These are phyloP conservation scores for Lucilia cuprina DNA, from an alignment of 1,140 invertebrate genomes.

Conservation along the genomic window DNA sequence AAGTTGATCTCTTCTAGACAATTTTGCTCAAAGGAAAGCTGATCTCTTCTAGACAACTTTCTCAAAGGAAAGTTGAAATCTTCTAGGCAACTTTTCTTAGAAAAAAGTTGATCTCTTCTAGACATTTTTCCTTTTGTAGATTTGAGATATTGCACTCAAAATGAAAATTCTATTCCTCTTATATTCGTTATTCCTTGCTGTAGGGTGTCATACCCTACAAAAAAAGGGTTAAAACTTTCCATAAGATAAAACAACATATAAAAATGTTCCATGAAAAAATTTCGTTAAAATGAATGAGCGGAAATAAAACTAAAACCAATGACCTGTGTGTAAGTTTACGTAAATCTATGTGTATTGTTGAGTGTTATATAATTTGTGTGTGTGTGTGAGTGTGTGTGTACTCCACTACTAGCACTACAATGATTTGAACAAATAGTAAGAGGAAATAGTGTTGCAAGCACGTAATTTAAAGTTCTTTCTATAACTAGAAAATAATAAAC, in stretches of 20 bases:
- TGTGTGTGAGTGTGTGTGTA: background rate
- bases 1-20: too few species aligned
- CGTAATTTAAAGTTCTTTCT: conserved; percentile 12
- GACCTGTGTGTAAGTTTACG: background rate
- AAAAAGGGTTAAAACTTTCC: background rate
- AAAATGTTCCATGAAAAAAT: background rate
- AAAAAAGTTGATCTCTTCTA: too few species aligned
- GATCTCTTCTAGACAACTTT: too few species aligned
- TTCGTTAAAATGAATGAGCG: background rate
- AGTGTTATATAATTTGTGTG: background rate
- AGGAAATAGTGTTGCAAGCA: conserved; percentile 9
- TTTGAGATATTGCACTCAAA: too few species aligned
- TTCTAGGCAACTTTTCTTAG: too few species aligned
- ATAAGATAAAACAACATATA: background rate
- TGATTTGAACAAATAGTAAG: background rate
- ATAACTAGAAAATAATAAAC: background rate
- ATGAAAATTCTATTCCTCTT: too few species aligned
- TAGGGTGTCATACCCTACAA: background rate
- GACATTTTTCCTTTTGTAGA: too few species aligned
- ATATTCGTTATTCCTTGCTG: background rate
- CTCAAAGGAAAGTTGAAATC: too few species aligned
- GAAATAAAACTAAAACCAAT: conserved; percentile 14
- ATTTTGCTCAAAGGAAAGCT: too few species aligned
- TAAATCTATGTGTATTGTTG: background rate
- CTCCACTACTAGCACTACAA: background rate